A percentile compares a stretch with the other conserved stretches of the same genome.
These are phyloP conservation scores for Condylostylus longicornis DNA, from an alignment of 1,140 invertebrate genomes.

Conservation along the genomic window DNA sequence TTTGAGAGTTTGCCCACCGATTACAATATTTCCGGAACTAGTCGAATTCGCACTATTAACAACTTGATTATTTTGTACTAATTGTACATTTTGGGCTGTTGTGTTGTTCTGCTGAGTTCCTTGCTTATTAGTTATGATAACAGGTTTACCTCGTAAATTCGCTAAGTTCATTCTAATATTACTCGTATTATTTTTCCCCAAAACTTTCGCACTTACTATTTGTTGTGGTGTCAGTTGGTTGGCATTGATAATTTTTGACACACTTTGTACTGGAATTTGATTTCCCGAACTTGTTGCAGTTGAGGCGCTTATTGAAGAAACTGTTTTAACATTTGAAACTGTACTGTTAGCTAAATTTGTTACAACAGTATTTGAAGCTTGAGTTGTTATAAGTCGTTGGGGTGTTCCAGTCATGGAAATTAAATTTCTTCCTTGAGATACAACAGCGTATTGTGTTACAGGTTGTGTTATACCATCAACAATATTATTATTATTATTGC, in stretches of 20 bases:
- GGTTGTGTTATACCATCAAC: too few relatives aligned
- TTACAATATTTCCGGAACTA: slow-evolving; percentile 19
- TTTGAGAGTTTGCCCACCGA: slow-evolving; percentile 29
- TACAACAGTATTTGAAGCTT: slow-evolving; percentile 10
- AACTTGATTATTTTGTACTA: too few relatives aligned
- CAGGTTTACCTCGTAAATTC: slow-evolving; percentile 46
- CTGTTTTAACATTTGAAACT: neutral
- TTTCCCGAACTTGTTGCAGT: neutral
- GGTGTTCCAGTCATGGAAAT: slow-evolving; percentile 18
- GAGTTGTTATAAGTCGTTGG: slow-evolving; percentile 13
- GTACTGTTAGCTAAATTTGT: neutral
- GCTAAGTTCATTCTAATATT: slow-evolving; percentile 37
- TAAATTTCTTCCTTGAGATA: slow-evolving; percentile 31
- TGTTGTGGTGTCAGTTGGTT: slow-evolving; percentile 16
- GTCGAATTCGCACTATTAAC: slow-evolving; percentile 17
- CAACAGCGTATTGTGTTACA: slow-evolving; percentile 33
- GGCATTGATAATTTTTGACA: slow-evolving; percentile 2
- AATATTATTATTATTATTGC: too few relatives aligned
- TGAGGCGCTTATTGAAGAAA: neutral
- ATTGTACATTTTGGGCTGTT: slow-evolving; percentile 6
- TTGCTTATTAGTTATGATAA: slow-evolving; percentile 42
- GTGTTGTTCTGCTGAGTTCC: slow-evolving; percentile 29
- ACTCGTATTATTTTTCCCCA: slow-evolving; percentile 11
- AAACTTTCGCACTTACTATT: slow-evolving; percentile 31
- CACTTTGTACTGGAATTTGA: slow-evolving; percentile 22